Conservation (phyloP, 2,113 vertebrate genomes). For the Boulengeromyrus knoepffleri region DNA sequence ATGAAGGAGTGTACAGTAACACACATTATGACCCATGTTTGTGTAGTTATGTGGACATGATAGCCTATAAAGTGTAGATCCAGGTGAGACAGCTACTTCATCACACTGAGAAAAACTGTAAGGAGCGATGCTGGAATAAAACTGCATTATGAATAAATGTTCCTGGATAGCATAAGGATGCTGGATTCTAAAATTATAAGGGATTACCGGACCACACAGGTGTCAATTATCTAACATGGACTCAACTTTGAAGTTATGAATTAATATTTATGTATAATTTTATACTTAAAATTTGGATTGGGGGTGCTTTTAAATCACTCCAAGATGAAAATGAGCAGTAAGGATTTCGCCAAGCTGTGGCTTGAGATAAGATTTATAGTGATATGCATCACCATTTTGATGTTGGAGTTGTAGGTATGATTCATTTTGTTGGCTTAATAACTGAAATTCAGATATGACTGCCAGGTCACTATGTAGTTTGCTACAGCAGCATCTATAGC, state of each 20-base stretch:
- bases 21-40: constrained; percentile 80
- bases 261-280: neutral
- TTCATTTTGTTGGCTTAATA: neutral
- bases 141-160: neutral
- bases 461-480: neutral
- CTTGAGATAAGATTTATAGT: neutral
- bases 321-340: neutral
- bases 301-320: neutral
- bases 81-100: constrained; percentile 19
- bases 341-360: neutral
- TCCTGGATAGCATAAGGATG: neutral
- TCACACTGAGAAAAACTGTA: neutral
- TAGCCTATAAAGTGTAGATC: constrained; percentile 66
- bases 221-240: neutral
- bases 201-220: neutral
- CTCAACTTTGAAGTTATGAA: neutral
- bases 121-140: neutral
- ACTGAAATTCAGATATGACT: neutral
- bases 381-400: neutral
- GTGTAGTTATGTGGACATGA: constrained; percentile 77
- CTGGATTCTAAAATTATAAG: neutral
- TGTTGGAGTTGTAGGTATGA: neutral
- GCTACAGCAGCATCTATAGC: neutral
- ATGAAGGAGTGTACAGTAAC: constrained; percentile 73
- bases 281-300: neutral